Base-by-base conservation (phyloP, 2,888 invertebrate genomes). In the Syrphus vitripennis region DNA sequence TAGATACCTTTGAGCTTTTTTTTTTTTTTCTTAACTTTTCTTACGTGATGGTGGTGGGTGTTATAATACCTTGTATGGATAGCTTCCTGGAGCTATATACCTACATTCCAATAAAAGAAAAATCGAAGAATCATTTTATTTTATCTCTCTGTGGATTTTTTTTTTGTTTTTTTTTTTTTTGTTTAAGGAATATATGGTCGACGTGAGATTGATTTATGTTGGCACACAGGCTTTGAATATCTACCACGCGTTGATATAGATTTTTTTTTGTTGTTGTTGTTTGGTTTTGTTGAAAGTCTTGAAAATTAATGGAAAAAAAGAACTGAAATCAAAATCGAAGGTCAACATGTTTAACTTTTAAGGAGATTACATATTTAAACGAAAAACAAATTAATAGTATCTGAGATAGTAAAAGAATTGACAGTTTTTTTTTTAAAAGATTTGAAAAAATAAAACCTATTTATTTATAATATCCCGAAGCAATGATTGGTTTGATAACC, bases 131-230 rank as follows among this genome's bases (percentile, higher is more conserved):
- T 42, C 59, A 78, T 69, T 57, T 78, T 74, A 9, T 59, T 69
- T 70, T 79, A 75, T 83, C 70, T 83, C 57, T 65, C 34, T 50
- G 57, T 63, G 31, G 63, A 69, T 50, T 48, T 34, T 29, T 3
- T 29, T 29, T 3, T 29, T 6, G 29, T 6, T 34, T 9, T 34
- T 10, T 34, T 24, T 24, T 50, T n/a, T 40, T n/a, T 26, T 50
- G 6, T 50, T 59, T 82, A 34, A 7, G 3, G 16, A 12, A 31
- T 16, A 82, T 59, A 57, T 24, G 57, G 34, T 37, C 24, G 83
- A 34, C 79, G 65, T 79, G 55, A 55, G 83, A 42, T 79, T 83
- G 83, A 83, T 83, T 83, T 83, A 83, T 83, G 79, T 83, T 79
- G 75, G 45, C 67, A 63, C 67, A 63, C 55, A 53, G 55, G 69